phyloP scores from a whole-genome alignment of 2,113 vertebrate species.

The Petromus typicus region DNA sequence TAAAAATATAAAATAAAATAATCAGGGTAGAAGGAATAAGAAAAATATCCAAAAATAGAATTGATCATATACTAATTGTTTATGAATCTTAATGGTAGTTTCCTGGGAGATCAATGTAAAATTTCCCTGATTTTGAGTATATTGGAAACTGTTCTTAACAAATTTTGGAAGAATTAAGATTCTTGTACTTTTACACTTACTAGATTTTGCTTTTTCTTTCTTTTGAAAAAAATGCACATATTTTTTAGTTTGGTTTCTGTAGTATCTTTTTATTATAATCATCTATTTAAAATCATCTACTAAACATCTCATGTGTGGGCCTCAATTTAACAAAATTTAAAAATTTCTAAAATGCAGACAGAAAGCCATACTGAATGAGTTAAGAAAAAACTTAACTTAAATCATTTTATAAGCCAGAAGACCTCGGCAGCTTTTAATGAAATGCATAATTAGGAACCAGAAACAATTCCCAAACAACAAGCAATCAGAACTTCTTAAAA shows the following conservation, averaged over 20 bases:
- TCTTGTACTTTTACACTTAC: neutral
- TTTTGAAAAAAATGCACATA: neutral
- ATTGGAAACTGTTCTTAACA: neutral
- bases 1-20: no score
- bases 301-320: neutral
- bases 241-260: conserved; percentile 24
- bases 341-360: neutral
- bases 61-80: neutral
- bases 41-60: conserved; percentile 12
- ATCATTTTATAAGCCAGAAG: conserved; percentile 45
- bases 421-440: conserved; percentile 48
- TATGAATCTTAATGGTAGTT: neutral
- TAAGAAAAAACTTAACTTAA: neutral
- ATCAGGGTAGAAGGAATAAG: neutral
- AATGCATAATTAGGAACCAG: conserved; percentile 70
- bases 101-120: neutral
- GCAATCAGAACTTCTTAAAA: conserved; percentile 61
- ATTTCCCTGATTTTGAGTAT: conserved; percentile 19
- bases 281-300: conserved; percentile 40
- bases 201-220: conserved; percentile 29
- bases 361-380: conserved; percentile 17
- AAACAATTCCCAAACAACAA: conserved; percentile 58
- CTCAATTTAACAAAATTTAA: conserved; percentile 54
- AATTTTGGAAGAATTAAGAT: neutral
- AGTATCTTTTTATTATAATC: conserved; percentile 15